Percentiles rank a stretch among this genome's conserved stretches.
Evolutionary conservation across 2,113 vertebrate genomes (phyloP).

Genomic region (Mixornis gularis): DNA sequence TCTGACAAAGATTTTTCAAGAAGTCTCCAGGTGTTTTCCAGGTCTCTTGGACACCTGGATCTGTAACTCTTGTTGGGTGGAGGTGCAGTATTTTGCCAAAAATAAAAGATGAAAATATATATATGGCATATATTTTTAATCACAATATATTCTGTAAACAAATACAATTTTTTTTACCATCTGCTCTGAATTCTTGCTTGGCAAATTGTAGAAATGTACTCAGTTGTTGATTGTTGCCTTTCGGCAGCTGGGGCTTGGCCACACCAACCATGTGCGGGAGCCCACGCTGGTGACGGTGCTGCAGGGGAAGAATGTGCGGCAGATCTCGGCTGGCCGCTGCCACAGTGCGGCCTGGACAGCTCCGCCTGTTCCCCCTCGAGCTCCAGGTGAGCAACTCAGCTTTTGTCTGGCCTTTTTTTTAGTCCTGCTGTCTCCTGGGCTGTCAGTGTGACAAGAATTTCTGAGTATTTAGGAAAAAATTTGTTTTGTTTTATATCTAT

Average conservation of each 20-base stretch:
- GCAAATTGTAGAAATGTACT: not conserved
- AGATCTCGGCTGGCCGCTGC: constrained; percentile 81
- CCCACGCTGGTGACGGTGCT: constrained; percentile 76
- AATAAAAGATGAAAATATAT: not conserved
- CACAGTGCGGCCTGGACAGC: constrained; percentile 84
- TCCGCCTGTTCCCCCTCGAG: constrained; percentile 70
- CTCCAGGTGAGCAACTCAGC: constrained; percentile 57
- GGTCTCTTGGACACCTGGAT: not conserved
- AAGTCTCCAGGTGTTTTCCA: not conserved
- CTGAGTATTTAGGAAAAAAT: not conserved
- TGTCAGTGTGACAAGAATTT: not conserved
- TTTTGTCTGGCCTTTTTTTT: no score
- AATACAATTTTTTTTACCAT: not conserved
- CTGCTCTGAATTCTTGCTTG: not conserved
- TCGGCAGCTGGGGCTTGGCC: constrained; percentile 78
- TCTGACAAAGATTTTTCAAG: not conserved
- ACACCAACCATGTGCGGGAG: constrained; percentile 82
- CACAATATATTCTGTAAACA: not conserved
- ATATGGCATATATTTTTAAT: not conserved
- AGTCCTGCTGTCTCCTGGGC: not conserved
- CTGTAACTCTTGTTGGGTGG: rapidly evolving
- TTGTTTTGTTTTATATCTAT: rapidly evolving
- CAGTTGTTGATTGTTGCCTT: not conserved
- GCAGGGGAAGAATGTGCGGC: constrained; percentile 77
- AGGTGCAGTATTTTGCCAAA: not conserved